Base-by-base conservation (phyloP, 2,888 invertebrate species). In the Amphipoea lucens region DNA sequence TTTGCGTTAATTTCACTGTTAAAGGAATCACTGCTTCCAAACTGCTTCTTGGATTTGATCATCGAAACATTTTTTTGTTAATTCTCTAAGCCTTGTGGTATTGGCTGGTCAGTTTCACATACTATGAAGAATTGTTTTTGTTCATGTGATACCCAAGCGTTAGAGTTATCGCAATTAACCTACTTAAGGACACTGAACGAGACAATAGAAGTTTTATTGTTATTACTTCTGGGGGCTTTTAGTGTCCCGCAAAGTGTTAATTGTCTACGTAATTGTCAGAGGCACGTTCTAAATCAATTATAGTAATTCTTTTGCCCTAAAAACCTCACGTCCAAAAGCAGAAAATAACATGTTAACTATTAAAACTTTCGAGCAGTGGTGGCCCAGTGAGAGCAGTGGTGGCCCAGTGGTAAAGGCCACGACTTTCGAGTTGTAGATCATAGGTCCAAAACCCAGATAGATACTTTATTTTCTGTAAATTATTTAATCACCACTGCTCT, bases 361-460 rank as follows among this genome's bases (percentile, higher is more conserved):
- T 48, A 79, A 74, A 77, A 77, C 29, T 62, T 14, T 29, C 20
- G 6, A 54, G 6, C 6, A 54, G 20, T 54, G 54, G 20, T 54
- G 54, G 20, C 2, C 54, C 20, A 54, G 7, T 20, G 20, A 29
- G 6, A 54, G 6, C 6, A 54, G 20, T 54, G 54, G 20, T 54
- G 54, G 20, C 2, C 54, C 20, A 54, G 7, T 20, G 20, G 20
- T 54, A 54, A 54, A 0, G 20, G 54, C 20, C 20, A 20, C 20
- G 23, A 54, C 7, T 54, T 23, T 23, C 7, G 7, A 20, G 20
- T 54, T 54, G 54, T 54, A 23, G 20, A 2, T 54, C 20, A 2
- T 54, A 54, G 54, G 23, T 20, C 23, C 23, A 2, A 54, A 54
- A 54, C 20, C 20, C 23, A 57, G 57, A 23, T 57, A 57, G 9